Evolutionary conservation across 2,888 invertebrate species (phyloP).

Genomic region (Archaeoteleia sp.): DNA sequence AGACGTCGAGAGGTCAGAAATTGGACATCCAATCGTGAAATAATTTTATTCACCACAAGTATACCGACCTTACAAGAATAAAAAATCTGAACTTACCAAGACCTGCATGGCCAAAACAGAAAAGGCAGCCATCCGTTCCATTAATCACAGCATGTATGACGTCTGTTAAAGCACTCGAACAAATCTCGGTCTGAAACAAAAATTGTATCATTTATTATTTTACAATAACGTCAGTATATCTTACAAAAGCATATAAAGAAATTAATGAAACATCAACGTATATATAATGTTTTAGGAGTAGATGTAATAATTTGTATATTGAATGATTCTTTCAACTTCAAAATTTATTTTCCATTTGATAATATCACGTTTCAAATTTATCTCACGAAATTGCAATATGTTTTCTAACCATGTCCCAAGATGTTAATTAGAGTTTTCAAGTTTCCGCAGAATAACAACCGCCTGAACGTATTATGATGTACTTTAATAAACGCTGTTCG

Average conservation of each 20-base stretch:
- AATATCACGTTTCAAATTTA: no score
- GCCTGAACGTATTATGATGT: conserved; percentile 1
- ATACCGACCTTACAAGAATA: not conserved
- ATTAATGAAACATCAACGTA: no score
- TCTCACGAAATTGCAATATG: no score
- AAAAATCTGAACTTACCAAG: conserved; percentile 85
- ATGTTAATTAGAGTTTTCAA: no score
- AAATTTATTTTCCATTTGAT: no score
- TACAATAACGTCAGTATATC: not conserved
- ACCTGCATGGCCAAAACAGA: conserved; percentile 92
- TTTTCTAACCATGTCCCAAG: no score
- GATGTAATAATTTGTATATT: not conserved
- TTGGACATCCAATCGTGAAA: conserved; percentile 8
- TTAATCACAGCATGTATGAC: conserved; percentile 96
- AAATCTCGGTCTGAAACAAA: conserved; percentile 90
- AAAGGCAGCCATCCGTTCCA: conserved; percentile 93
- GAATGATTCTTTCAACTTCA: not conserved
- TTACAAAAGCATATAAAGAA: no score
- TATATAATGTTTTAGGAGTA: no score
- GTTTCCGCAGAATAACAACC: not conserved
- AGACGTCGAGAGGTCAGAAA: conserved; percentile 28
- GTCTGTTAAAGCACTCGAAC: conserved; percentile 92
- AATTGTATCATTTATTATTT: not conserved
- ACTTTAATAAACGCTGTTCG: conserved; percentile 16
- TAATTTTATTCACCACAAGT: conserved; percentile 1